Conservation (phyloP, 1,140 invertebrate species). For the Pseudomyrmex cubaensis region DNA sequence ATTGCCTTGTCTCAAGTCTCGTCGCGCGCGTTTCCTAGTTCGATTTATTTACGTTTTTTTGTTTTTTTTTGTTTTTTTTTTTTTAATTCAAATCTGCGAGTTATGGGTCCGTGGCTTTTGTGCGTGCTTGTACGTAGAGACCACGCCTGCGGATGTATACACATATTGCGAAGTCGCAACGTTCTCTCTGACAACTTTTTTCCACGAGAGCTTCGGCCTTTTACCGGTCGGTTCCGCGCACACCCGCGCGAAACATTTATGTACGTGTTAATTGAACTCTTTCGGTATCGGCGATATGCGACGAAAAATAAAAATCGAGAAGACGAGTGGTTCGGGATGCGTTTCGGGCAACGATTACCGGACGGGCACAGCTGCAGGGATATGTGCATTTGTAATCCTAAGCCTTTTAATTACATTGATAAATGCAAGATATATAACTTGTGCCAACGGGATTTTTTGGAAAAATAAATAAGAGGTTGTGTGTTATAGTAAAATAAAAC, state of each 20-base stretch:
- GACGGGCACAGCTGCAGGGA: neutral
- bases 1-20: neutral
- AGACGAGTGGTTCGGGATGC: constrained; percentile 12
- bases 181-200: constrained; percentile 44
- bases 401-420: neutral
- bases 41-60: constrained; percentile 36
- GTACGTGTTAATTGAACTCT: constrained; percentile 55
- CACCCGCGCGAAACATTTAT: constrained; percentile 45
- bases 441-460: no score
- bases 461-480: no score
- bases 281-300: constrained; percentile 29
- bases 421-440: neutral
- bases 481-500: neutral
- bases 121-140: neutral
- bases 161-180: neutral
- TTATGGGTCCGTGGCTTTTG: constrained; percentile 7
- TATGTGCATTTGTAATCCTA: neutral
- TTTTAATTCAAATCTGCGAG: constrained; percentile 43
- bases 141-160: neutral
- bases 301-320: constrained; percentile 46
- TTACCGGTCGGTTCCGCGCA: constrained; percentile 11
- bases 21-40: constrained; percentile 14
- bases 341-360: neutral
- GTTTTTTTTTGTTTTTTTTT: neutral
- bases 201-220: neutral